Evolutionary conservation across 2,113 vertebrate genomes (phyloP).

Genomic region (Nannospalax galili): DNA sequence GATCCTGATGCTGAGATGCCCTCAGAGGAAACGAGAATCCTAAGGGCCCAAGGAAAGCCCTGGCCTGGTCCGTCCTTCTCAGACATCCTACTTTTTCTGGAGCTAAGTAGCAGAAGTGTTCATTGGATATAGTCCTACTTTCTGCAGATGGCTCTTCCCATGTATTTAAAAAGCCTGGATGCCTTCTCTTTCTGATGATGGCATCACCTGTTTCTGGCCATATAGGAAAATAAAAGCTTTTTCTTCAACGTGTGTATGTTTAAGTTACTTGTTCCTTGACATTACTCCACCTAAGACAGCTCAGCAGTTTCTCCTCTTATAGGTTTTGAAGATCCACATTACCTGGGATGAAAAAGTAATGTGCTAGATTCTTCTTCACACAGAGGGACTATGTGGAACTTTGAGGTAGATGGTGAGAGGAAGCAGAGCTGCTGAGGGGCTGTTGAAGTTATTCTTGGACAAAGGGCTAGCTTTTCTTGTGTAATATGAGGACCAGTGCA

Average conservation of each 20-base stretch:
- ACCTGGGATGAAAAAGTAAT: not conserved
- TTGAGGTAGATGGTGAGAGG: not conserved
- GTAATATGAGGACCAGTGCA: rapidly evolving
- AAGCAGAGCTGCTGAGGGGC: too few relatives aligned
- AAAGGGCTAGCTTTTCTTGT: not conserved
- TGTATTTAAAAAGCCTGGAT: not conserved
- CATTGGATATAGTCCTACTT: too few relatives aligned
- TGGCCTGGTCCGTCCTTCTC: not conserved
- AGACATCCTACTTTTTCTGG: not conserved
- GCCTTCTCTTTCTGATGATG: not conserved
- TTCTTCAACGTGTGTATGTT: not conserved
- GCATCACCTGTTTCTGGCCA: not conserved
- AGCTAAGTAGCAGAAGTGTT: not conserved
- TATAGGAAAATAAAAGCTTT: slow-evolving; percentile 49
- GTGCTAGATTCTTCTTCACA: not conserved
- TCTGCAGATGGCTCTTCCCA: not conserved
- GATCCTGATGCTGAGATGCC: not conserved
- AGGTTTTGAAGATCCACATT: not conserved
- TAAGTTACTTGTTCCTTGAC: not conserved
- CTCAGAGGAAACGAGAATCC: too few relatives aligned
- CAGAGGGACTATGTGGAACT: not conserved
- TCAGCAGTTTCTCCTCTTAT: rapidly evolving
- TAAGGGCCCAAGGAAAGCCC: not conserved
- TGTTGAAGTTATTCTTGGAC: not conserved
- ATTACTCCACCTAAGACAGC: not conserved